Percentiles rank a stretch among this genome's conserved stretches.
phyloP scores from a whole-genome alignment of 2,797 vertebrate species.

The Phrynocephalus vlangalii region DNA sequence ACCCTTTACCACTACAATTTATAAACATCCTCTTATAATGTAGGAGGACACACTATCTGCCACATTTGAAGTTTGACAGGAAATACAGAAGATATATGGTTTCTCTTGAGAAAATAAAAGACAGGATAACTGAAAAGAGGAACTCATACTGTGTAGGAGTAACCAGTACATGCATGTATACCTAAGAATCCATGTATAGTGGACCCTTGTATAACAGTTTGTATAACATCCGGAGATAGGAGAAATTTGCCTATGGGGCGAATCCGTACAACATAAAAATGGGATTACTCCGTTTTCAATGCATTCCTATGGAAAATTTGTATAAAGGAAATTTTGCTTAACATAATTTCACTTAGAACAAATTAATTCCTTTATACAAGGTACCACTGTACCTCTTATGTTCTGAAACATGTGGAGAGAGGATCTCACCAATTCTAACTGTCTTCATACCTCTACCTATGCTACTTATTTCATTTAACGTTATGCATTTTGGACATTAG shows the following conservation, averaged over 20 bases:
- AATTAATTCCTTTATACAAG: too few relatives aligned
- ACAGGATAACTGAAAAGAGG: neutral
- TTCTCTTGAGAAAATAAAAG: neutral
- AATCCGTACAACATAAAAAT: too few relatives aligned
- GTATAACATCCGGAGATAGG: too few relatives aligned
- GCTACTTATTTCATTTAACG: neutral
- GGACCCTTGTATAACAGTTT: too few relatives aligned
- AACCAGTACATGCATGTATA: neutral
- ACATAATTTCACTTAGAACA: too few relatives aligned
- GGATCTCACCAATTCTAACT: neutral
- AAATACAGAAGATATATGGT: neutral
- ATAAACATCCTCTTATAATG: neutral
- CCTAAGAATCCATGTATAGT: neutral
- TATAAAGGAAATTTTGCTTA: too few relatives aligned
- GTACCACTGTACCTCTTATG: too few relatives aligned
- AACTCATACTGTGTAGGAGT: neutral
- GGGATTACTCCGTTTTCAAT: too few relatives aligned
- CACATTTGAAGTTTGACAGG: neutral
- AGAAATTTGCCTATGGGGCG: too few relatives aligned
- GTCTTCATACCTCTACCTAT: neutral
- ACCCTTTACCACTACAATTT: slow-evolving; percentile 5
- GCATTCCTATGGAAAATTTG: too few relatives aligned
- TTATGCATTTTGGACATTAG: neutral
- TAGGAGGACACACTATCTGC: neutral
- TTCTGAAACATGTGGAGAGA: too few relatives aligned